Evolutionary conservation across 2,113 vertebrate genomes (phyloP).

Genomic region (Alethe castanea): DNA sequence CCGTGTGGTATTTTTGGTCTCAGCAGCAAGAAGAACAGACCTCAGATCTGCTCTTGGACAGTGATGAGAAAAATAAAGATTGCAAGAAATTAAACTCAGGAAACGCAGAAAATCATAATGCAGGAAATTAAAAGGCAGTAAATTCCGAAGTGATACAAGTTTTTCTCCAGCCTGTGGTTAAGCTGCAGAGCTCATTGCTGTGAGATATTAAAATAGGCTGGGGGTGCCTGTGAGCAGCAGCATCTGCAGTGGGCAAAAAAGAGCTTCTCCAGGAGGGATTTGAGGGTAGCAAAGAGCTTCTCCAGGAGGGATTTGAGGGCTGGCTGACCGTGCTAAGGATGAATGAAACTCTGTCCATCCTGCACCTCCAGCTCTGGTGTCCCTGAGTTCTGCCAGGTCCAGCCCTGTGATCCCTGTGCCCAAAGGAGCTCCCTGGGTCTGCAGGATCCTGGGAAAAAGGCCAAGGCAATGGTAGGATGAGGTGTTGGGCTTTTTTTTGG

Average conservation of each 20-base stretch:
- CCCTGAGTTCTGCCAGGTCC: background rate
- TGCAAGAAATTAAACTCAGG: slow-evolving; percentile 6
- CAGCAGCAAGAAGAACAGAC: background rate
- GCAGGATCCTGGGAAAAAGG: background rate
- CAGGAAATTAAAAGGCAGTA: slow-evolving; percentile 53
- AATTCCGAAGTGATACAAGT: background rate
- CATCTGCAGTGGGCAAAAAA: background rate
- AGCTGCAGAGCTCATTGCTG: slow-evolving; percentile 23
- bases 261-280: too few species aligned
- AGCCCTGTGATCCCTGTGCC: background rate
- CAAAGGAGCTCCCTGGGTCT: background rate
- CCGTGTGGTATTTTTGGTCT: background rate
- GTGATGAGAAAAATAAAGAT: background rate
- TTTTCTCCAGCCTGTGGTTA: background rate
- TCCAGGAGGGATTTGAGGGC: background rate
- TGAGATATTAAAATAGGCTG: background rate
- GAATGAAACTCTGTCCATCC: background rate
- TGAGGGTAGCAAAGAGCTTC: background rate
- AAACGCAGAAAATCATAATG: slow-evolving; percentile 28
- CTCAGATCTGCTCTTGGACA: background rate
- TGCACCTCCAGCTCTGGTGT: background rate
- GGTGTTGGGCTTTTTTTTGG: background rate
- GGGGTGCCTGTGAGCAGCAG: background rate
- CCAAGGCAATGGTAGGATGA: background rate
- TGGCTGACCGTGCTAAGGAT: fast-evolving